Percentiles rank a stretch among this genome's conserved stretches.
Conservation (phyloP, 2,113 vertebrate species). For the Boulengeromyrus knoepffleri region DNA sequence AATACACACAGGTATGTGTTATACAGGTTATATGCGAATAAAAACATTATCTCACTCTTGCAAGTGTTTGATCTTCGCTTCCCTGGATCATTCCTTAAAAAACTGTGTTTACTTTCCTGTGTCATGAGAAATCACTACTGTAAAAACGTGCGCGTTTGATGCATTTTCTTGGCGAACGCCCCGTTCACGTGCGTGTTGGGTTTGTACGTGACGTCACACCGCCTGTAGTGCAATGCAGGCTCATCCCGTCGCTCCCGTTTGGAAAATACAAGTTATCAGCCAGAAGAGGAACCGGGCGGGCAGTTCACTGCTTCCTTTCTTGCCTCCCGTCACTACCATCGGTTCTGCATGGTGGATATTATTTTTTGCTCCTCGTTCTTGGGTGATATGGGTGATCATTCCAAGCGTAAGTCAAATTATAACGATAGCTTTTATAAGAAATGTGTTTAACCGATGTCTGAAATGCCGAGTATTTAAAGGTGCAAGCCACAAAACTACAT, state of each 20-base stretch:
- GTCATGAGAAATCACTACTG: background rate
- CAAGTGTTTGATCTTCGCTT: background rate
- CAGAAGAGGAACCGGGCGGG: slow-evolving; percentile 38
- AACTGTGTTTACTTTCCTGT: background rate
- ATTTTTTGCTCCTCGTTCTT: slow-evolving; percentile 54
- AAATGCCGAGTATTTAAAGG: background rate
- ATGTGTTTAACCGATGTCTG: background rate
- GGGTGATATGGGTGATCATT: slow-evolving; percentile 68
- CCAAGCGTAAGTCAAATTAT: slow-evolving; percentile 62
- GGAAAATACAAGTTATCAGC: slow-evolving; percentile 40
- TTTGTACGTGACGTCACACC: slow-evolving; percentile 60
- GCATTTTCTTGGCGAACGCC: slow-evolving; percentile 8
- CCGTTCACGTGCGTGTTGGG: slow-evolving; percentile 36
- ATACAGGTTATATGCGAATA: background rate
- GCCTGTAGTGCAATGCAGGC: slow-evolving; percentile 50
- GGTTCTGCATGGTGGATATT: slow-evolving; percentile 68
- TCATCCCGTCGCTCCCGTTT: slow-evolving; percentile 37
- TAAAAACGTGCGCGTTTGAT: slow-evolving; percentile 7
- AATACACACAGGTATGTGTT: background rate
- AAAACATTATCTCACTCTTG: background rate
- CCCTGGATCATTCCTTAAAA: background rate
- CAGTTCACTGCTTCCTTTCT: slow-evolving; percentile 28
- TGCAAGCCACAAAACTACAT: background rate
- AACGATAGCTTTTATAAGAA: background rate
- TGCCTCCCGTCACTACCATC: slow-evolving; percentile 33